These are phyloP conservation scores for Drosophila mauritiana DNA, from an alignment of 1,140 invertebrate genomes.

Conservation along the genomic window DNA sequence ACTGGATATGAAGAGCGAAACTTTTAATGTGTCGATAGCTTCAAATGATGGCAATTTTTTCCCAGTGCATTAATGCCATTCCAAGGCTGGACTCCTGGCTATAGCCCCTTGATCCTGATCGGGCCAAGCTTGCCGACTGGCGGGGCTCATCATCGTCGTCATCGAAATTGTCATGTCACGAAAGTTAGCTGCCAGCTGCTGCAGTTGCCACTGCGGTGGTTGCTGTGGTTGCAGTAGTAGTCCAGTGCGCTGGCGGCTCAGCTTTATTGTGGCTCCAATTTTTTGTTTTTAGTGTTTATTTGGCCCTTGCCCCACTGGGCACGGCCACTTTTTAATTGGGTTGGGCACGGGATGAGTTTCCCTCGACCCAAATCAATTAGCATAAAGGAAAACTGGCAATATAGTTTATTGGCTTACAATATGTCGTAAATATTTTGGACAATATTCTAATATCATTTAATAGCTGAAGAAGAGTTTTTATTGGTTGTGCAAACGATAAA, in stretches of 20 bases:
- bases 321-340: slow-evolving; percentile 58
- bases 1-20: no score
- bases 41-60: not conserved
- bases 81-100: slow-evolving; percentile 29
- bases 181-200: slow-evolving; percentile 77
- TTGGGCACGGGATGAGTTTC: slow-evolving; percentile 39
- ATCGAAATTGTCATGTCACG: slow-evolving; percentile 82
- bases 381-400: slow-evolving; percentile 30
- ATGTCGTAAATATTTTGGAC: slow-evolving; percentile 7
- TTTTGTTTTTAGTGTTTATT: slow-evolving; percentile 46
- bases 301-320: slow-evolving; percentile 49
- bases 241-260: slow-evolving; percentile 38
- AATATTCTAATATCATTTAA: not conserved
- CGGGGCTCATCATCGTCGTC: slow-evolving; percentile 70
- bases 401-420: slow-evolving; percentile 40
- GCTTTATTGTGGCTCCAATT: slow-evolving; percentile 66
- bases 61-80: slow-evolving; percentile 15
- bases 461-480: not conserved
- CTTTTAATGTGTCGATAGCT: no score
- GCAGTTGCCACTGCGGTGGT: slow-evolving; percentile 30
- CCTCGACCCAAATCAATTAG: slow-evolving; percentile 29
- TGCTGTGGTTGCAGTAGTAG: slow-evolving; percentile 37
- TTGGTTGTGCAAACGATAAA: not conserved
- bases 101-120: slow-evolving; percentile 72
- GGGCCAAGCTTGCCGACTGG: slow-evolving; percentile 15